Evolutionary conservation across 2,888 invertebrate species (phyloP), one percentile per base, ranked within the genome.

Genomic region (Drosophila colorata): DNA sequence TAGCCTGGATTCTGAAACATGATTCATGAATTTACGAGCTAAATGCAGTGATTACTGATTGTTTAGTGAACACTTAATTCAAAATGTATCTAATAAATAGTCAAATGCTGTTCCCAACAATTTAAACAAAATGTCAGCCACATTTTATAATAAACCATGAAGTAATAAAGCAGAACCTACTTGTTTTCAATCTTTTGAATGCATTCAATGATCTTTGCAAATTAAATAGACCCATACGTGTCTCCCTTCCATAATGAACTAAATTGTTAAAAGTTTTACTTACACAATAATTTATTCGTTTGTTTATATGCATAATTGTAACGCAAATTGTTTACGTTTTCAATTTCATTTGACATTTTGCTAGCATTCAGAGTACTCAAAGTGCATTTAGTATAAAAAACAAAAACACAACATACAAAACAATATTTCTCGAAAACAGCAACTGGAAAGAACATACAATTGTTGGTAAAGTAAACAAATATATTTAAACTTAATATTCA

Each of bases 331-430:
- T 61, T 80, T 61, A 51, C 80, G 76, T 73, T 69, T 49, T 90
- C 77, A 80, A 69, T 74, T 80, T 85, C 87, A 64, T 80, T 89
- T 75, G 74, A 75, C 79, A 84, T 89, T 81, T 85, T 75, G 72
- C 84, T 89, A 80, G 78, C 88, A 72, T 88, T 78, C 52, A 73
- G 71, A 74, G 66, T 74, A 68, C 72, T 72, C 63, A 72, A 75
- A 69, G 74, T 76, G 78, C 69, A 69, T 60, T 64, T 59, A 55
- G 52, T 64, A 40, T 68, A 37, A 18, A 51, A 51, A 33, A 23
- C 43, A 43, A 60, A 51, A 40, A 49, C 31, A 66, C 23, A 53
- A 58, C 33, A 51, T 6, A 33, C 6, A 43, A 38, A 20, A 33
- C 13, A 44, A 60, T 67, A 43, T 58, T 49, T 52, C 58, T 53